These are phyloP conservation scores for Strigamia crassipes DNA, from an alignment of 2,888 invertebrate species.

Conservation along the genomic window DNA sequence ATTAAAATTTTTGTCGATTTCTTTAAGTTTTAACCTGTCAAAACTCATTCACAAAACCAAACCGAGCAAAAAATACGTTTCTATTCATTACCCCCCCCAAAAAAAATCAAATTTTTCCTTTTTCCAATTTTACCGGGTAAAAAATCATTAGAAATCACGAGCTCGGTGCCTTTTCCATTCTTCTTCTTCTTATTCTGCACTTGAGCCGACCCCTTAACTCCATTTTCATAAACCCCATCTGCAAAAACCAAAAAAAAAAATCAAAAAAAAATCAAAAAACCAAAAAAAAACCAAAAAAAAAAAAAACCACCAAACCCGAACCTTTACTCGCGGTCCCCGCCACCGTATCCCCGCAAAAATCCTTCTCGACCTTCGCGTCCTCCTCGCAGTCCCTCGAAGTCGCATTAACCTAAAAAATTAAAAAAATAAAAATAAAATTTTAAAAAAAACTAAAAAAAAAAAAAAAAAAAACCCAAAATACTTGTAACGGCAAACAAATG, in stretches of 20 bases:
- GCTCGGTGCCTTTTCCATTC: not conserved
- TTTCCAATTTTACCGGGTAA: not conserved
- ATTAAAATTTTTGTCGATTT: no score
- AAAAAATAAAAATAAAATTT: not conserved
- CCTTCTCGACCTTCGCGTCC: not conserved
- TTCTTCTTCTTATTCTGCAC: conserved; percentile 26
- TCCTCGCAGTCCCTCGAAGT: not conserved
- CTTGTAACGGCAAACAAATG: not conserved
- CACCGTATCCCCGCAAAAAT: not conserved
- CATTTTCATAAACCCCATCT: not conserved
- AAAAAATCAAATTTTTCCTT: not conserved
- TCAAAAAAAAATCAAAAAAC: not conserved
- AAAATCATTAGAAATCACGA: conserved; percentile 14
- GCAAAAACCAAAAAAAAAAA: not conserved
- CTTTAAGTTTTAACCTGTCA: no score
- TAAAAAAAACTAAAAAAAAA: not conserved
- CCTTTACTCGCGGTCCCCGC: not conserved
- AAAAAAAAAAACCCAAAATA: not conserved
- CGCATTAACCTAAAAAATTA: not conserved
- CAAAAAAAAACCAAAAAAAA: not conserved
- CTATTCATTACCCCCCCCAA: no score
- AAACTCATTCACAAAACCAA: no score
- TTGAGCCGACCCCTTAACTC: not conserved
- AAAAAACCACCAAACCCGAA: not conserved
- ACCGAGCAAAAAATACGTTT: no score